These are phyloP conservation scores for Drosophila meridiana DNA, from an alignment of 2,888 invertebrate genomes.

Conservation along the genomic window DNA sequence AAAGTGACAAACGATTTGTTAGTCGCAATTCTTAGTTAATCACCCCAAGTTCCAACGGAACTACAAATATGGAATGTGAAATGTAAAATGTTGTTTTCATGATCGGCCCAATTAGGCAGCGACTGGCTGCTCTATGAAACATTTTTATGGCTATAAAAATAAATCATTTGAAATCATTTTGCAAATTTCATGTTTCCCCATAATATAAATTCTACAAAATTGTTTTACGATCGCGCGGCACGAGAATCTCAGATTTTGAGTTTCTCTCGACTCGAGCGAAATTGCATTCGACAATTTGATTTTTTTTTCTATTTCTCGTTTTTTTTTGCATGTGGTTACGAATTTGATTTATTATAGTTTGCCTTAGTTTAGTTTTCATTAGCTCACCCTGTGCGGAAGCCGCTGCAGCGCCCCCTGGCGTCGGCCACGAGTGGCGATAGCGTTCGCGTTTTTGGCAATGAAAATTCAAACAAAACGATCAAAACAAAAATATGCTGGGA, in stretches of 20 bases:
- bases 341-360: constrained; percentile 48
- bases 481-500: constrained; percentile 29
- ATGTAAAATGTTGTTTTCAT: constrained; percentile 35
- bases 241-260: constrained; percentile 19
- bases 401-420: constrained; percentile 60
- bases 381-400: constrained; percentile 29
- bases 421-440: constrained; percentile 19
- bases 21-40: constrained; percentile 32
- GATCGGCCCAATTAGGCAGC: constrained; percentile 30
- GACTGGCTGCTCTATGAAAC: constrained; percentile 2
- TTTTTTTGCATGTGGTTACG: constrained; percentile 31
- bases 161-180: constrained; percentile 41
- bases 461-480: constrained; percentile 49
- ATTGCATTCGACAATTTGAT: constrained; percentile 11
- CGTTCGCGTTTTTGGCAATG: constrained; percentile 66
- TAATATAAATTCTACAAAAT: constrained; percentile 35
- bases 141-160: constrained; percentile 32
- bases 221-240: constrained; percentile 26
- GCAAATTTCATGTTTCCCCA: constrained; percentile 24
- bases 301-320: constrained; percentile 2
- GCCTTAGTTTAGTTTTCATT: constrained; percentile 8
- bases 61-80: constrained; percentile 2
- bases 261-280: background rate
- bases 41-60: constrained; percentile 6
- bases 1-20: constrained; percentile 42